A percentile compares a stretch with the other conserved stretches of the same genome.
Conservation (phyloP, 2,888 invertebrate genomes). For the Cremastobaeus sp. region DNA sequence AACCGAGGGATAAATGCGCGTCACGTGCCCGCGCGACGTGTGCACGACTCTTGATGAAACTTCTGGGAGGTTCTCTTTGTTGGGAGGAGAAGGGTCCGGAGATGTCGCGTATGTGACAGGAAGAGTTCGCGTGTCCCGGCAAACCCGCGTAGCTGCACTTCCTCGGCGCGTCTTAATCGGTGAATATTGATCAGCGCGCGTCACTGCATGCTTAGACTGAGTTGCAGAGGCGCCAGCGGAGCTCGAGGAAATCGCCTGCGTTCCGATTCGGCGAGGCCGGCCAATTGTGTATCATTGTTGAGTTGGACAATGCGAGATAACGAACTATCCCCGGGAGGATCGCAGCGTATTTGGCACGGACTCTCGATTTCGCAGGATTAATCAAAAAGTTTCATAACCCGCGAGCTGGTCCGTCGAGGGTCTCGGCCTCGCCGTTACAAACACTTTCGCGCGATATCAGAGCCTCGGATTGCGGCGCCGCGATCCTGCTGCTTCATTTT, state of each 20-base stretch:
- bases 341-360: slow-evolving; percentile 27
- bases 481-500: slow-evolving; percentile 20
- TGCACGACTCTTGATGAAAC: slow-evolving; percentile 72
- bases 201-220: slow-evolving; percentile 30
- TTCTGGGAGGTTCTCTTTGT: slow-evolving; percentile 64
- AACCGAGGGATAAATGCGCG: slow-evolving; percentile 73
- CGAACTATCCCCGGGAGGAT: slow-evolving; percentile 38
- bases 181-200: slow-evolving; percentile 43
- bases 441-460: slow-evolving; percentile 21
- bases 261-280: slow-evolving; percentile 2
- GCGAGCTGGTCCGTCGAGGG: slow-evolving; percentile 32
- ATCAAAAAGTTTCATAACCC: slow-evolving; percentile 61
- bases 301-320: slow-evolving; percentile 40
- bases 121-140: slow-evolving; percentile 65
- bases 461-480: slow-evolving; percentile 8
- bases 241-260: slow-evolving; percentile 29
- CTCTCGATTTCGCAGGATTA: slow-evolving; percentile 43
- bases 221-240: too few species aligned
- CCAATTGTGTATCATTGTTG: slow-evolving; percentile 43
- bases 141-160: slow-evolving; percentile 30
- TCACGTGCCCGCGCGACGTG: slow-evolving; percentile 75
- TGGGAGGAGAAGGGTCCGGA: slow-evolving; percentile 55
- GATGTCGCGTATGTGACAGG: slow-evolving; percentile 65
- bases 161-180: slow-evolving; percentile 17
- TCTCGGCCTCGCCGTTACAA: too few species aligned